Base-by-base conservation (phyloP, 2,113 vertebrate genomes). In the Lontra canadensis region DNA sequence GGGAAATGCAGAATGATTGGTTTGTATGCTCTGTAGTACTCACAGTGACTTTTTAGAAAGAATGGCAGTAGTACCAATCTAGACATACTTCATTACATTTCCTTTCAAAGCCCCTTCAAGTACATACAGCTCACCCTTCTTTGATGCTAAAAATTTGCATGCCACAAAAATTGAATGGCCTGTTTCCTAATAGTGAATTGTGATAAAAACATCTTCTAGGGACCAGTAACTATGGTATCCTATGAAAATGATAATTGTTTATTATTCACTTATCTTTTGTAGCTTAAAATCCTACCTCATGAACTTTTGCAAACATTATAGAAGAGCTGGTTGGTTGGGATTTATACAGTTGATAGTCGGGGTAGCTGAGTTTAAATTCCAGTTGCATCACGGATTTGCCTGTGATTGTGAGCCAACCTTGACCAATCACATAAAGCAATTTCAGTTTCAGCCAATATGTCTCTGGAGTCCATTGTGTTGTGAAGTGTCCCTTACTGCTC, bases 31-130 rank as follows among this genome's bases (percentile, higher is more conserved):
- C 55, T n/a, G 1, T 44, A 59, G 61, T 61, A 42, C 1, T 90
- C 42, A 79, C n/a, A 59, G 63, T 79, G 14, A 42, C 0, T 7
- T 65, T 92, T 92, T 79, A 92, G 63, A 94, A 96, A 87, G 14
- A 95, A 65, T 49, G 29, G 9, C 18, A 42, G 1, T 29, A 90
- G 11, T 83, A 65, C 15, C 47, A 81, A 92, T 73, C n/a, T 55
- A 69, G 71, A 52, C 14, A 73, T 29, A 65, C 3, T 29, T 59
- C 36, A 18, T 34, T 87, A 6, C 14, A 6, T 67, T 88, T 74
- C 67, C 20, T 88, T 42, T 71, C 36, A 9, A 89, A 84, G 7
- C 3, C 36, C 34, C 21, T 95, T 71, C 34, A 79, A 44, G 74
- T 14, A n/a, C 3, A 10, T n/a, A 44, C 3, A 87, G 4, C 1